Conservation (phyloP, 2,888 invertebrate genomes). For the Lymantria dispar region DNA sequence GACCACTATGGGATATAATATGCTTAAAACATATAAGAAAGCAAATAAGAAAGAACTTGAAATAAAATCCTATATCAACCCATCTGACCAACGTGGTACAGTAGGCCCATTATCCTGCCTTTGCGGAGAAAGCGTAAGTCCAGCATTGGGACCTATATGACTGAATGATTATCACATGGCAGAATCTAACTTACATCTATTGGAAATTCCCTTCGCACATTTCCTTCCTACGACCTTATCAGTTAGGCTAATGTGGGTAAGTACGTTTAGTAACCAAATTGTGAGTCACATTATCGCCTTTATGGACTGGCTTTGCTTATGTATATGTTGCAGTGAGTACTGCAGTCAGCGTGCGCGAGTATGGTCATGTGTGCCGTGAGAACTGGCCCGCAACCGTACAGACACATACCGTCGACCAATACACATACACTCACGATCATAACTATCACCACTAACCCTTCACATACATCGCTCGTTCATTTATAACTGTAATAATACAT, state of each 20-base stretch:
- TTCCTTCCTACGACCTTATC: too few species aligned
- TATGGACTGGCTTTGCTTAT: background rate
- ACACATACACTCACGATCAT: background rate
- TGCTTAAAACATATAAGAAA: too few species aligned
- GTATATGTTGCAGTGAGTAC: background rate
- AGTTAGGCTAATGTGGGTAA: background rate
- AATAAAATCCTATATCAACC: too few species aligned
- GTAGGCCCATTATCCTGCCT: too few species aligned
- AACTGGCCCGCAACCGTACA: slow-evolving; percentile 46
- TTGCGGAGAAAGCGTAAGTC: too few species aligned
- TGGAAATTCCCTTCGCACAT: too few species aligned
- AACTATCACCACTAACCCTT: background rate
- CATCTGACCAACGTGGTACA: too few species aligned
- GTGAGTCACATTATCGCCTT: background rate
- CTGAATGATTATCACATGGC: too few species aligned
- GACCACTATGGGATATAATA: too few species aligned
- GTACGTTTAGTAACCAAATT: background rate
- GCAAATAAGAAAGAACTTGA: too few species aligned
- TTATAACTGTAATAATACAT: background rate
- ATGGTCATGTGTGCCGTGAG: slow-evolving; percentile 76
- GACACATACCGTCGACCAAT: slow-evolving; percentile 29
- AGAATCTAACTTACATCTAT: too few species aligned
- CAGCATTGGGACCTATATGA: too few species aligned
- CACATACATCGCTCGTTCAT: slow-evolving; percentile 3
- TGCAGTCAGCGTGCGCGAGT: slow-evolving; percentile 34